Evolutionary conservation across 1,140 invertebrate genomes (phyloP), one percentile per base, ranked within the genome.

Genomic region (Drosophila arawakana): DNA sequence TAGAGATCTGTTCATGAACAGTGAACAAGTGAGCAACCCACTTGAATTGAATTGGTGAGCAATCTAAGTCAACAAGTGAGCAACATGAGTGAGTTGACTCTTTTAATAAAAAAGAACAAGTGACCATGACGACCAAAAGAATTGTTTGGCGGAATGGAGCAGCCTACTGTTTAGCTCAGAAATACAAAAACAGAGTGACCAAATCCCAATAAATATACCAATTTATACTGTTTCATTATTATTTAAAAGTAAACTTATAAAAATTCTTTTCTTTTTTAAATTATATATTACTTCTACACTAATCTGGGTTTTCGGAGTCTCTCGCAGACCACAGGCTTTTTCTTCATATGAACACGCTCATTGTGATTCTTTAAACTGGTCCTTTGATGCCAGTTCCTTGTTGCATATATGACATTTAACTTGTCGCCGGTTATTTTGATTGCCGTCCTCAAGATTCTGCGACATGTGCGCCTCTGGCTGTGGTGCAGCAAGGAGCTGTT

Each of bases 291-390:
- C 25, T 30, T 41, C 13, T 11, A 25, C 11, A 43, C 21, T 30
- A 30, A 54, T 44, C 39, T 65, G 9, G 15, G 55, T 41, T 62
- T 69, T 10, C 66, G 65, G 35, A 74, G n/a, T 43, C 58, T 47
- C 11, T 62, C 58, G 72, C 93, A 94, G 18, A 93, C 83, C 54
- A 91, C 94, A 2, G 92, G 91, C 57, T 92, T 86, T 3, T 52
- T 81, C 18, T 92, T 84, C 25, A 90, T 88, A 67, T 94, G 93
- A 34, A 93, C 81, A 0, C 92, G 81, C 49, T 91, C 88, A 35
- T 92, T 78, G 76, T 94, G 93, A 5, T 81, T 67, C 43, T 74
- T 46, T 46, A 92, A 63, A 10, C 83, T 78, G 9, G 80, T n/a
- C 9, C 25, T 69, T 61, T 58, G 85, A 81, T 7, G 79, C 50